Conservation (phyloP, 2,797 vertebrate genomes). For the Antrozous pallidus region DNA sequence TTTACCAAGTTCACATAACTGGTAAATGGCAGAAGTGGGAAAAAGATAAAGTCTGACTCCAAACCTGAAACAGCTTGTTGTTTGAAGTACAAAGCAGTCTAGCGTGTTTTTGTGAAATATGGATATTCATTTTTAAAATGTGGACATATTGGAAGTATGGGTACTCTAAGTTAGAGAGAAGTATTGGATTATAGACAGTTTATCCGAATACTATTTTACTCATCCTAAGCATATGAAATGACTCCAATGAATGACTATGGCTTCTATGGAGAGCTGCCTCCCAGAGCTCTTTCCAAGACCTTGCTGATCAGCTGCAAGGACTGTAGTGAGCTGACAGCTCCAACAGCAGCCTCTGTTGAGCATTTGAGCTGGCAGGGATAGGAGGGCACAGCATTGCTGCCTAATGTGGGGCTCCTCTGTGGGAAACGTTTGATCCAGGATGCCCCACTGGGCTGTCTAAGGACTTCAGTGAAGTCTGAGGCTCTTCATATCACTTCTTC, state of each 20-base stretch:
- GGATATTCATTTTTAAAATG: neutral
- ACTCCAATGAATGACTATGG: neutral
- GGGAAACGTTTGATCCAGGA: neutral
- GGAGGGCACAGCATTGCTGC: neutral
- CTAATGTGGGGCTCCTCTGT: neutral
- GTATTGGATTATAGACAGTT: neutral
- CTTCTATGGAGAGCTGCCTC: neutral
- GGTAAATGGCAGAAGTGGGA: neutral
- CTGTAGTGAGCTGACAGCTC: neutral
- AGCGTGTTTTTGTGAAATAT: neutral
- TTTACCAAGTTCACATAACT: neutral
- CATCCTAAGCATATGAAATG: neutral
- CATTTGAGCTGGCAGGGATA: neutral
- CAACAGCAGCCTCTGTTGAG: fast-evolving
- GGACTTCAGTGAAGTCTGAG: neutral
- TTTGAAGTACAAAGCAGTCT: neutral
- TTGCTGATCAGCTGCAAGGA: neutral
- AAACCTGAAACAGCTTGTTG: neutral
- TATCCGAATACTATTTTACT: neutral
- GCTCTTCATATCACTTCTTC: neutral
- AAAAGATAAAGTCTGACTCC: neutral
- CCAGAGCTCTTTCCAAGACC: neutral
- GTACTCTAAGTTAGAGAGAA: neutral
- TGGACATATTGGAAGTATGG: neutral
- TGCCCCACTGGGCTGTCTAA: neutral